Evolutionary conservation across 1,140 invertebrate genomes (phyloP).

Genomic region (Lepidurus packardi): DNA sequence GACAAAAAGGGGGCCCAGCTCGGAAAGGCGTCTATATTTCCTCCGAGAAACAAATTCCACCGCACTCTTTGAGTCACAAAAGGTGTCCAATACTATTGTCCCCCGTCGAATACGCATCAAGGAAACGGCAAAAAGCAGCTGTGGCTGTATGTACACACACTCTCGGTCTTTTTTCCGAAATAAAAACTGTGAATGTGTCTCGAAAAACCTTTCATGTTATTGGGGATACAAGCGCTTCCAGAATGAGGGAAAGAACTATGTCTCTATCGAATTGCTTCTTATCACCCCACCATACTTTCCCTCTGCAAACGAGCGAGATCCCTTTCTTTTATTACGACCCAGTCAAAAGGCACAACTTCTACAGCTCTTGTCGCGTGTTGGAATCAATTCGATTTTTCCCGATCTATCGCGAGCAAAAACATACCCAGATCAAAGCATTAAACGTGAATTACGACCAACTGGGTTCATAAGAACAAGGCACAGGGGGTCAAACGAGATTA

Average conservation of each 20-base stretch:
- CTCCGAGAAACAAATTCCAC: background rate
- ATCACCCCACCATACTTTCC: background rate
- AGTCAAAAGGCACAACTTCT: slow-evolving; percentile 9
- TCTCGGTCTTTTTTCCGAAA: background rate
- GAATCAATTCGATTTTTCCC: background rate
- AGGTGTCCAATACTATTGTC: background rate
- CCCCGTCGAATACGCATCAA: background rate
- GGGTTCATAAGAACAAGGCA: background rate
- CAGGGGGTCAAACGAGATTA: slow-evolving; percentile 9
- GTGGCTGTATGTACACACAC: background rate
- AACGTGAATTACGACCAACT: background rate
- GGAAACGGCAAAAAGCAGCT: slow-evolving; percentile 15
- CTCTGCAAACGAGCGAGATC: background rate
- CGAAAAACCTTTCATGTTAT: background rate
- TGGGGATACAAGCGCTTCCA: background rate
- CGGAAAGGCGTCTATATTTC: background rate
- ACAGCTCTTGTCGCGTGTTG: background rate
- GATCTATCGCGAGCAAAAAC: background rate
- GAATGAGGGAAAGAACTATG: background rate
- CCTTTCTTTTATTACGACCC: background rate
- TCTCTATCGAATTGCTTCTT: background rate
- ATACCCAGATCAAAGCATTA: background rate
- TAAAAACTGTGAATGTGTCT: background rate
- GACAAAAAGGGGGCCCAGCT: background rate
- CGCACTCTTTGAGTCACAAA: background rate